Conservation (phyloP, 2,888 invertebrate genomes). For the Meghimatium bilineatum region DNA sequence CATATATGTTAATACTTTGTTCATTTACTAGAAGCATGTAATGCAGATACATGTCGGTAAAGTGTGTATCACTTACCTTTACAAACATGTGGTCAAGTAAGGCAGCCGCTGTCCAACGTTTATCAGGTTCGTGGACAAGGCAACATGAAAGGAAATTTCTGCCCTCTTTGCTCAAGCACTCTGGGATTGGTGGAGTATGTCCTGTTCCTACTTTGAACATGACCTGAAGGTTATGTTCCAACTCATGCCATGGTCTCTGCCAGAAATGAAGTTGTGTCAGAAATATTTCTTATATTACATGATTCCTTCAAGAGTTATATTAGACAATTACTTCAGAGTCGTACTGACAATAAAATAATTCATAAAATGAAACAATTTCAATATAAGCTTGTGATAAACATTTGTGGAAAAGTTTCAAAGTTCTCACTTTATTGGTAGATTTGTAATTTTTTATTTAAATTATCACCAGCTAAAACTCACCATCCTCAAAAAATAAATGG, state of each 20-base stretch:
- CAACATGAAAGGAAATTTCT: conserved; percentile 87
- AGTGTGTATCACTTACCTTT: conserved; percentile 73
- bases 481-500: too few relatives aligned
- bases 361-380: too few relatives aligned
- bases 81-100: conserved; percentile 86
- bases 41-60: too few relatives aligned
- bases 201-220: conserved; percentile 98
- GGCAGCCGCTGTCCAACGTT: conserved; percentile 84
- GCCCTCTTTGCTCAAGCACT: conserved; percentile 87
- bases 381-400: too few relatives aligned
- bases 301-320: background rate
- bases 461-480: too few relatives aligned
- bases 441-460: too few relatives aligned
- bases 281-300: too few relatives aligned
- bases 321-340: background rate
- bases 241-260: conserved; percentile 93
- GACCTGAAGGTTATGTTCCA: conserved; percentile 94
- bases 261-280: too few relatives aligned
- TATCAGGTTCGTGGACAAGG: conserved; percentile 88
- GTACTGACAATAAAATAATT: background rate
- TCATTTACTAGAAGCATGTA: too few relatives aligned
- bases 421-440: too few relatives aligned
- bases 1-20: too few relatives aligned
- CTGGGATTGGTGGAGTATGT: conserved; percentile 87
- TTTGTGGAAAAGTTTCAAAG: too few relatives aligned